A percentile compares a stretch with the other conserved stretches of the same genome.
These are phyloP conservation scores for Passer montanus DNA, from an alignment of 2,113 vertebrate species.

Conservation along the genomic window DNA sequence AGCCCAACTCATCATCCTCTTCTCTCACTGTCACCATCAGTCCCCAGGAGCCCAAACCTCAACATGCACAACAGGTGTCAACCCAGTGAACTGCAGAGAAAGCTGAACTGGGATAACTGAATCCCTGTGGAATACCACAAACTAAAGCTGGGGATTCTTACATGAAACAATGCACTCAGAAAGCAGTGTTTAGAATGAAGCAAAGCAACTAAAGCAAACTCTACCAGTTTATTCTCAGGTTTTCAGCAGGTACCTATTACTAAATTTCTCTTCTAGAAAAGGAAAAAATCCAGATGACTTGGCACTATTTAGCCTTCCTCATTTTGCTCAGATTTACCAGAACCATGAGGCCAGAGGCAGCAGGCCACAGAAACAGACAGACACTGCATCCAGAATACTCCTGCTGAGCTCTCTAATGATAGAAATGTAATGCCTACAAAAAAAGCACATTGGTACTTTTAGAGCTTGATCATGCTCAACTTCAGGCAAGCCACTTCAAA, in stretches of 20 bases:
- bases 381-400: neutral
- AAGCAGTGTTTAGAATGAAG: neutral
- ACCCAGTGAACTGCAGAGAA: neutral
- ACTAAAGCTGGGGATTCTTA: neutral
- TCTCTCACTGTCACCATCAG: neutral
- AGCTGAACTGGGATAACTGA: neutral
- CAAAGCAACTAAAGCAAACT: neutral
- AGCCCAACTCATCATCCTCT: neutral
- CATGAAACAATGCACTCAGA: neutral
- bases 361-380: neutral
- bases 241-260: neutral
- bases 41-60: neutral
- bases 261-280: neutral
- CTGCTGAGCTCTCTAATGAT: neutral
- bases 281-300: neutral
- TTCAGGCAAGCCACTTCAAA: neutral
- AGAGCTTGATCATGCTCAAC: neutral
- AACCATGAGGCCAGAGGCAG: neutral
- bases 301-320: neutral
- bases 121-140: neutral
- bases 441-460: neutral
- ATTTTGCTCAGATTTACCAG: slow-evolving; percentile 13
- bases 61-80: neutral
- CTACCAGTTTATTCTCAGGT: neutral
- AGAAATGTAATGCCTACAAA: neutral